These are phyloP conservation scores for Boleophthalmus pectinirostris DNA, from an alignment of 2,113 vertebrate genomes.

Conservation along the genomic window DNA sequence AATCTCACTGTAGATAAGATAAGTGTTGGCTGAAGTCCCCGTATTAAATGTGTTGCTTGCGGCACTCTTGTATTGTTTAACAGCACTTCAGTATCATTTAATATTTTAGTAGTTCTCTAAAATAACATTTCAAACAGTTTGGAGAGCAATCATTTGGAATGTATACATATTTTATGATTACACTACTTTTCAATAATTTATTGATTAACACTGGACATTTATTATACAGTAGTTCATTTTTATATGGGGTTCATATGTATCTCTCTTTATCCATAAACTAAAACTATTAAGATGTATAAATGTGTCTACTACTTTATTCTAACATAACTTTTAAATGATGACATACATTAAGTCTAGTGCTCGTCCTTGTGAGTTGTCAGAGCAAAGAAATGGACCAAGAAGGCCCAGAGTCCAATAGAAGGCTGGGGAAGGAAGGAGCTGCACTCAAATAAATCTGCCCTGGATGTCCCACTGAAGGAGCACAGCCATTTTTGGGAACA, in stretches of 20 bases:
- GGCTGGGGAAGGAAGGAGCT: conserved; percentile 69
- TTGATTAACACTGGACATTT: not conserved
- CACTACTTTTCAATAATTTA: not conserved
- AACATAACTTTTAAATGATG: not conserved
- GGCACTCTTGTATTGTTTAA: not conserved
- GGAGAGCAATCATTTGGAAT: not conserved
- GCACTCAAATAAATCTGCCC: conserved; percentile 66
- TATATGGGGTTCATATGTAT: not conserved
- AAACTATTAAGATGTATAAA: too few species aligned
- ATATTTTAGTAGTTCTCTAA: not conserved
- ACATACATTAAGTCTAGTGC: conserved; percentile 3
- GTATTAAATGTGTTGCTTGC: too few species aligned
- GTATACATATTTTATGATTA: not conserved
- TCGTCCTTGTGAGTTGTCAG: conserved; percentile 14
- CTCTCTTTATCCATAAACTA: too few species aligned
- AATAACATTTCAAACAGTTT: not conserved
- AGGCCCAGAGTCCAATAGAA: conserved; percentile 44
- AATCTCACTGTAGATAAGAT: not conserved
- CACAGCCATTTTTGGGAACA: conserved; percentile 69
- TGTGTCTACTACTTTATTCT: too few species aligned
- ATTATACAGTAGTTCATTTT: not conserved
- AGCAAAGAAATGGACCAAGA: conserved; percentile 54
- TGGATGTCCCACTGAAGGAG: conserved; percentile 62
- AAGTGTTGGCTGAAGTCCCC: too few species aligned
- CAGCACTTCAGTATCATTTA: not conserved